phyloP scores from a whole-genome alignment of 2,113 vertebrate genomes.

The Ancistrus triradiatus region DNA sequence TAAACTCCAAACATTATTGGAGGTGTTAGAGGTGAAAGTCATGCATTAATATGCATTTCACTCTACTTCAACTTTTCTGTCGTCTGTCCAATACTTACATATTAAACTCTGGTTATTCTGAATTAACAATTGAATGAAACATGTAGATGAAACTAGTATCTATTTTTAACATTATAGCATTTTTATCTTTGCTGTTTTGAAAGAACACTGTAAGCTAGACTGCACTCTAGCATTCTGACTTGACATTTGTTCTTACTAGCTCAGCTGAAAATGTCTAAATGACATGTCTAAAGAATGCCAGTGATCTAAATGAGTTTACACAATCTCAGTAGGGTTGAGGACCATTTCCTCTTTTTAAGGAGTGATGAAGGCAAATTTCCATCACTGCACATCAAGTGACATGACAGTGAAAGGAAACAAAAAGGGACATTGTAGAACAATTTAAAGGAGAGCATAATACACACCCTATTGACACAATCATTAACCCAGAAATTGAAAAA shows the following conservation, averaged over 20 bases:
- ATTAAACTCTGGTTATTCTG: no score
- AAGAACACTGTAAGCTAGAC: no score
- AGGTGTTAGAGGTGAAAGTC: no score
- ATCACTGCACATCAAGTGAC: slow-evolving; percentile 45
- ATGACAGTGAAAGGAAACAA: slow-evolving; percentile 37
- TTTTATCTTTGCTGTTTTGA: no score
- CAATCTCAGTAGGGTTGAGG: slow-evolving; percentile 1
- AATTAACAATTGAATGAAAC: no score
- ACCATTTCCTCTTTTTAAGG: slow-evolving; percentile 31
- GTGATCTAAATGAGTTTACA: slow-evolving; percentile 15
- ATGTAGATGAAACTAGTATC: no score
- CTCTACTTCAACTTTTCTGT: no score
- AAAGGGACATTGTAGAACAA: slow-evolving; percentile 27
- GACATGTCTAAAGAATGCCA: background rate
- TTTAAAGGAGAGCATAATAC: slow-evolving; percentile 4
- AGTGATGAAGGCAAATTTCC: slow-evolving; percentile 14
- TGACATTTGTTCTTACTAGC: background rate
- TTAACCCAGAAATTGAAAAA: slow-evolving; percentile 2
- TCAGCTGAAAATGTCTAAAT: background rate
- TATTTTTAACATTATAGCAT: no score
- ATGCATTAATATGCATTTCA: no score
- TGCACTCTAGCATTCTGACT: no score
- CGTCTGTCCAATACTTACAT: no score
- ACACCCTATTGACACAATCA: background rate
- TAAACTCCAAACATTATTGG: no score